A percentile compares a stretch with the other conserved stretches of the same genome.
These are phyloP conservation scores for Planococcus citri DNA, from an alignment of 1,140 invertebrate species.

Conservation along the genomic window DNA sequence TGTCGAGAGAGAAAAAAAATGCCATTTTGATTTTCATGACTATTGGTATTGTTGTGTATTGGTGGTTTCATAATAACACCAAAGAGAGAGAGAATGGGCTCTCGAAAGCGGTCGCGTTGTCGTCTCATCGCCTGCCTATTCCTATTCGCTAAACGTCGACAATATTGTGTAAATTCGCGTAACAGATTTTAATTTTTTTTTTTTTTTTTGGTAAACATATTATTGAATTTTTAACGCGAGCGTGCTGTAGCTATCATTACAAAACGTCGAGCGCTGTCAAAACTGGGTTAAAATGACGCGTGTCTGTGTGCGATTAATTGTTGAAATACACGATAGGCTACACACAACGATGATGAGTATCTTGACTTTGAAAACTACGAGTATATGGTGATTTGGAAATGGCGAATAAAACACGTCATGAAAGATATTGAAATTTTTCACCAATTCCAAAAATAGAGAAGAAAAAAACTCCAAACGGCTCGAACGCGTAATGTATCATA, in stretches of 20 bases:
- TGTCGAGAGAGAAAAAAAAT: too few species aligned
- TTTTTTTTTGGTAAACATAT: not conserved
- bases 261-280: not conserved
- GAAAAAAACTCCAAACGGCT: not conserved
- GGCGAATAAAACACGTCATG: not conserved
- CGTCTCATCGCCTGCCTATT: too few species aligned
- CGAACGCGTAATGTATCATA: too few species aligned
- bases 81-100: too few species aligned
- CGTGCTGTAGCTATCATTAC: not conserved
- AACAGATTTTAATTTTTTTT: too few species aligned
- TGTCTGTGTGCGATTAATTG: not conserved
- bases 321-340: too few species aligned
- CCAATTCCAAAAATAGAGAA: not conserved
- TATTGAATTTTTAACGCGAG: not conserved
- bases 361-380: not conserved
- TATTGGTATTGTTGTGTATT: too few species aligned
- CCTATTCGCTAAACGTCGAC: not conserved
- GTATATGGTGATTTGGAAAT: not conserved
- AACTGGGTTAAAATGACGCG: constrained; percentile 2
- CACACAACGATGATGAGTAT: too few species aligned
- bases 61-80: too few species aligned
- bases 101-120: too few species aligned
- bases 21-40: too few species aligned
- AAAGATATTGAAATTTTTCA: not conserved
- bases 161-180: not conserved